Evolutionary conservation across 2,797 vertebrate genomes (phyloP), one percentile per base, ranked within the genome.

Genomic region (Chrosomus eos): DNA sequence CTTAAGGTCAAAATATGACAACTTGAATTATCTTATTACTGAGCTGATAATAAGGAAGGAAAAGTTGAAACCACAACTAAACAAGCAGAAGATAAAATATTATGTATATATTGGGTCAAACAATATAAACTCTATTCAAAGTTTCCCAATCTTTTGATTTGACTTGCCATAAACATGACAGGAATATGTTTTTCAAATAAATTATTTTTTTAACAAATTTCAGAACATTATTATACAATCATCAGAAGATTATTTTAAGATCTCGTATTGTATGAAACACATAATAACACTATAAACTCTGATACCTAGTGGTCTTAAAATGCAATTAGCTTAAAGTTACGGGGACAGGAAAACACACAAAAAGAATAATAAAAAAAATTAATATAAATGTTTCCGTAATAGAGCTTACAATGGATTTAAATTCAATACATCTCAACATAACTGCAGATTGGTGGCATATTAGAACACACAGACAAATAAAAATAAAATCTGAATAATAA

Each of bases 401-500:
- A 92, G 93, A 95, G 93, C 93, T 94, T 95, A 94, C 92, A 92
- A 95, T 95, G 93, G 28, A 79, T 94, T 92, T 62, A 33, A 79
- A 80, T 80, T 31, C 53, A 51, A 58, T 53, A 72, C 68, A 72
- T 62, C 40, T 80, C 91, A 89, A 91, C 88, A 84, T 33, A 75
- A 92, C 92, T 89, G 92, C 90, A 93, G 93, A 93, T 91, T 86
- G 89, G 73, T 91, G 92, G 93, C 91, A 92, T 88, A 85, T 93
- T 92, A 93, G 94, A 91, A 94, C 90, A 90, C 92, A 88, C 88
- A 94, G 91, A 87, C 82, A 85, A 89, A 90, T 94, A 93, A 92
- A 96, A 96, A 96, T 93, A 94, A 94, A 94, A 93, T 95, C 94
- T 94, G 94, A 95, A 91, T 82, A 77, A 87, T 89, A 82, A 77